These are phyloP conservation scores for Trogon melanurus DNA, from an alignment of 2,113 vertebrate species.

Conservation along the genomic window DNA sequence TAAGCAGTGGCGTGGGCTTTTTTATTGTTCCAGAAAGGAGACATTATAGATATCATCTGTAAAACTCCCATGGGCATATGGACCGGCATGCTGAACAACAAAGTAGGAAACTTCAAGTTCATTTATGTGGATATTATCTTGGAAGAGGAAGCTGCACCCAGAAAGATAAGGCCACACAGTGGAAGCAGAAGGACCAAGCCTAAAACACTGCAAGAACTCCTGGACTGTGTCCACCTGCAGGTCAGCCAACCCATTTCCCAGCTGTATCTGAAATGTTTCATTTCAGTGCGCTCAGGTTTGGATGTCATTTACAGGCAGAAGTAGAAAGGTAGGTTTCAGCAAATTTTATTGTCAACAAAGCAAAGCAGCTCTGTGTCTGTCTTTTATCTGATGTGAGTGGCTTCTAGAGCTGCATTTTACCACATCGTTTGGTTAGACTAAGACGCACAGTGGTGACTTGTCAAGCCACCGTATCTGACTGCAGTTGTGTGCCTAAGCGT, in stretches of 20 bases:
- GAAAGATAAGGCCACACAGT: slow-evolving; percentile 75
- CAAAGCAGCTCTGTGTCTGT: neutral
- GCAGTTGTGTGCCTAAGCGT: fast-evolving
- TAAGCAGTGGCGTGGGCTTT: neutral
- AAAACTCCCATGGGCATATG: slow-evolving; percentile 95
- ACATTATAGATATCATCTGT: slow-evolving; percentile 91
- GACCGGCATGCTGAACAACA: slow-evolving; percentile 90
- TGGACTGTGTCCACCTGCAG: slow-evolving; percentile 86
- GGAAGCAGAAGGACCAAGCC: slow-evolving; percentile 77
- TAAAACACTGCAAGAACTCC: slow-evolving; percentile 83
- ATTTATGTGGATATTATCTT: slow-evolving; percentile 90
- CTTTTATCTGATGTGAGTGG: neutral
- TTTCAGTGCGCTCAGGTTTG: fast-evolving
- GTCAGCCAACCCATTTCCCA: slow-evolving; percentile 67
- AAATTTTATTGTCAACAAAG: neutral
- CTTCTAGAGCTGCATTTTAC: neutral
- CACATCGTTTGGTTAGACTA: neutral
- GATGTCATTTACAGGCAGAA: neutral
- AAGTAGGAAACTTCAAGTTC: slow-evolving; percentile 93
- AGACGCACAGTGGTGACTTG: neutral
- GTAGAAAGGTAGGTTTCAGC: slow-evolving; percentile 4
- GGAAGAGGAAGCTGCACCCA: slow-evolving; percentile 76
- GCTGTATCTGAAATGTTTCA: neutral
- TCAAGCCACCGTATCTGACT: neutral
- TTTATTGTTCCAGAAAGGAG: slow-evolving; percentile 83